A percentile compares a stretch with the other conserved stretches of the same genome.
These are phyloP conservation scores for Oncorhynchus masou DNA, from an alignment of 2,113 vertebrate species.

Conservation along the genomic window DNA sequence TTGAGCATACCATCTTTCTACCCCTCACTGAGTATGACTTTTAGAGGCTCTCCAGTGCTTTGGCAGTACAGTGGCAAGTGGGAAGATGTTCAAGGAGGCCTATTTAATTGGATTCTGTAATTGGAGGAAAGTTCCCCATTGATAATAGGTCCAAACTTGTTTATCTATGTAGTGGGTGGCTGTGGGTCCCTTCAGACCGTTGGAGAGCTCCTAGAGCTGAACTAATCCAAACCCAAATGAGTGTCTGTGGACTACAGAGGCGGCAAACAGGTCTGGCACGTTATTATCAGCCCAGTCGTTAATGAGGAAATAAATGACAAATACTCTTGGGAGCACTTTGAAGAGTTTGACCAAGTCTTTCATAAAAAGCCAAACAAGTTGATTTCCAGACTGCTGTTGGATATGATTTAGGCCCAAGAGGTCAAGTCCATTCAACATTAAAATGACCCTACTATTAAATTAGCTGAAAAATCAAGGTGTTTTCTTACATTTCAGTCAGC, in stretches of 20 bases:
- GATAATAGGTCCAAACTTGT: slow-evolving; percentile 42
- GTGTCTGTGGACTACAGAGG: slow-evolving; percentile 20
- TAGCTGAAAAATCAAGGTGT: background rate
- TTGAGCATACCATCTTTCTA: background rate
- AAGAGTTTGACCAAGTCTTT: slow-evolving; percentile 29
- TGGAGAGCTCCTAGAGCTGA: slow-evolving; percentile 45
- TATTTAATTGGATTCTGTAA: slow-evolving; percentile 29
- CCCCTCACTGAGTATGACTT: background rate
- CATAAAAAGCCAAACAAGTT: slow-evolving; percentile 39
- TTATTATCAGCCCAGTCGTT: slow-evolving; percentile 46
- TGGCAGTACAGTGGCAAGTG: background rate
- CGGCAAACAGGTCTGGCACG: slow-evolving; percentile 24
- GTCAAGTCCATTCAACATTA: background rate
- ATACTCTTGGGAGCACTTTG: slow-evolving; percentile 33
- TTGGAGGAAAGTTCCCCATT: slow-evolving; percentile 5
- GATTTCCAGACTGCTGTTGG: slow-evolving; percentile 20
- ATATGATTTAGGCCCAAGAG: background rate
- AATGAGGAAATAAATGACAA: slow-evolving; percentile 55
- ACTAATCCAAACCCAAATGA: slow-evolving; percentile 53
- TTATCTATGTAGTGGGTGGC: slow-evolving; percentile 44
- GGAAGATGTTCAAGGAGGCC: background rate
- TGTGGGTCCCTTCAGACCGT: slow-evolving; percentile 20
- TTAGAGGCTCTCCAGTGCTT: background rate
- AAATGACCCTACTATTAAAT: background rate
- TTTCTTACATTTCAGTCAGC: background rate